Conservation (phyloP, 2,797 vertebrate species). For the Pseudochirops corinnae region DNA sequence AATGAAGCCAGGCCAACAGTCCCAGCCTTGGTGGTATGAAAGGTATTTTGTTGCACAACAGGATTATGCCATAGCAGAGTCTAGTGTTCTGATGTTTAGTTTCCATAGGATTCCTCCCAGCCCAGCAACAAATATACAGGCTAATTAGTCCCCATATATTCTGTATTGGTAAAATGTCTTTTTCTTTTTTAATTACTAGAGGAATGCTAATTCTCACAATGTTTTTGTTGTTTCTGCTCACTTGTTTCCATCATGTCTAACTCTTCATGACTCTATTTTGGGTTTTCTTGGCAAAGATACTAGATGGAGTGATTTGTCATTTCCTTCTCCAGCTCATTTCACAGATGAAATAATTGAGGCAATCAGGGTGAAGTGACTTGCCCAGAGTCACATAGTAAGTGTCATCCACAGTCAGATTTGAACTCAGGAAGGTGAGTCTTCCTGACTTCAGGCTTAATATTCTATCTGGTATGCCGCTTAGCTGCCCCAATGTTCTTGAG, state of each 20-base stretch:
- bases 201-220: neutral
- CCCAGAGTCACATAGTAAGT: neutral
- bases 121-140: neutral
- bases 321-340: neutral
- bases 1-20: neutral
- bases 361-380: neutral
- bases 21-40: neutral
- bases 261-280: neutral
- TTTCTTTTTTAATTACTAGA: neutral
- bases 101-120: neutral
- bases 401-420: neutral
- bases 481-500: neutral
- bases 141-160: neutral
- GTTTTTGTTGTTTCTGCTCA: neutral
- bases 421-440: neutral
- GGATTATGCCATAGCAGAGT: neutral
- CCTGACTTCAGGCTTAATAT: neutral
- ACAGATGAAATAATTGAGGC: neutral
- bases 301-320: neutral
- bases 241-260: neutral
- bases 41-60: conserved; percentile 1
- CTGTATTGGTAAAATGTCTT: neutral
- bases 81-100: neutral
- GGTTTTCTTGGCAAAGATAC: neutral
- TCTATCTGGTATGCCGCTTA: neutral